Conservation (phyloP, 1,140 invertebrate species). For the Cydia strobilella region DNA sequence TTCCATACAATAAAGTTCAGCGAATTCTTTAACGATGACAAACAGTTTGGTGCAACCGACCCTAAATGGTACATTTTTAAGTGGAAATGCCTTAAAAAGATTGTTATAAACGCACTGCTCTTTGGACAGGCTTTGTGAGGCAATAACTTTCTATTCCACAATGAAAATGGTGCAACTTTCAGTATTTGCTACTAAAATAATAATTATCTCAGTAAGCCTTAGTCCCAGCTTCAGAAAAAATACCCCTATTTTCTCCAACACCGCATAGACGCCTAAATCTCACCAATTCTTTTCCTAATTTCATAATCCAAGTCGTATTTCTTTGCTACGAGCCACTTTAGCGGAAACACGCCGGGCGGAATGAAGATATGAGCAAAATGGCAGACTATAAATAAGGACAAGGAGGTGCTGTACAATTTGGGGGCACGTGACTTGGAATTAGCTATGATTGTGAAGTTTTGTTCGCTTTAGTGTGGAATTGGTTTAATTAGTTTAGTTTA, state of each 20-base stretch:
- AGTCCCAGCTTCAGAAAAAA: neutral
- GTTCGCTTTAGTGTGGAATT: neutral
- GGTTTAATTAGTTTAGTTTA: neutral
- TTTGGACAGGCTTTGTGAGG: too few species aligned
- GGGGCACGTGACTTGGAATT: slow-evolving; percentile 8
- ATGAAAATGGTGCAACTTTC: too few species aligned
- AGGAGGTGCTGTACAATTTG: slow-evolving; percentile 10
- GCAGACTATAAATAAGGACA: slow-evolving; percentile 5
- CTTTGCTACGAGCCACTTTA: slow-evolving; percentile 26
- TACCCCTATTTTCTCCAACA: neutral
- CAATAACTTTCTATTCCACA: too few species aligned
- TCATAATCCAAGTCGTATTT: slow-evolving; percentile 22
- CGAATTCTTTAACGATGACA: too few species aligned
- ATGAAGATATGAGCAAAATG: slow-evolving; percentile 27
- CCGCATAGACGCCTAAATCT: slow-evolving; percentile 3
- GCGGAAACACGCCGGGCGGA: slow-evolving; percentile 19
- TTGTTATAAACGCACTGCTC: too few species aligned
- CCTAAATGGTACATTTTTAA: too few species aligned
- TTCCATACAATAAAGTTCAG: too few species aligned
- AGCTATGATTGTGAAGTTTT: neutral
- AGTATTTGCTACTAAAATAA: too few species aligned
- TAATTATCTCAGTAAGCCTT: neutral
- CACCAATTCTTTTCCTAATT: slow-evolving; percentile 26
- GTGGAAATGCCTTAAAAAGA: too few species aligned
- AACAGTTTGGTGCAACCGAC: too few species aligned